Evolutionary conservation across 2,797 vertebrate species (phyloP), one percentile per base, ranked within the genome.

Genomic region (Gadopsis marmoratus): DNA sequence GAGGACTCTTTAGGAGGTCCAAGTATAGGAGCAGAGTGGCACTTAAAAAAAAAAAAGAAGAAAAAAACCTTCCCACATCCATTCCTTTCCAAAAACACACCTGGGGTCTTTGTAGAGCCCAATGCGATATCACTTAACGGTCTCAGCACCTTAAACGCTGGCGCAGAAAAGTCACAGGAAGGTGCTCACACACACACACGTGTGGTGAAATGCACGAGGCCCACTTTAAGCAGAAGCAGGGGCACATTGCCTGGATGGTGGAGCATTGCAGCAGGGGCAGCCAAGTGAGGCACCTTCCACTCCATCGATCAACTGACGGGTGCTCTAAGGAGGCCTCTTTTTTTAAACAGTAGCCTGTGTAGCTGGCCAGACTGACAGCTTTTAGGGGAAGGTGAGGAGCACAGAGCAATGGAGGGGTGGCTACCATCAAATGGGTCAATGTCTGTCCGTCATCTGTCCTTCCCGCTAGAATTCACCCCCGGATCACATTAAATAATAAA

Each of bases 271-370:
- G 78, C 67, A 69, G 82, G 58, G 72, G 66, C 43, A 14, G 79
- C 66, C 84, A 68, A 77, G 74, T 72, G 83, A 69, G 65, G 64
- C 82, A 81, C 59, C 90, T 92, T 91, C 83, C 91, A 86, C 88
- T 90, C 86, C 74, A 89, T 93, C 88, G 86, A 82, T 88, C 89
- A 89, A 81, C 79, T 89, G 92, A 91, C 92, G 89, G 91, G 89
- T 91, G 87, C 84, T 88, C 11, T 60, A 79, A 88, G 79, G 64
- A 82, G 84, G 2, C 31, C 8, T 61, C 76, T 71, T 78, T 74
- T 21, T 37, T 51, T 26, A 66, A 83, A 83, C 76, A 83, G 71
- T 58, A 60, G 85, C 29, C 54, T 33, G 50, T 81, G 78, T 81
- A 85, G 79, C 84, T 78, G 74, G 74, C 75, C 64, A 70, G 73